Conservation (phyloP, 2,797 vertebrate genomes). For the Esox lucius region DNA sequence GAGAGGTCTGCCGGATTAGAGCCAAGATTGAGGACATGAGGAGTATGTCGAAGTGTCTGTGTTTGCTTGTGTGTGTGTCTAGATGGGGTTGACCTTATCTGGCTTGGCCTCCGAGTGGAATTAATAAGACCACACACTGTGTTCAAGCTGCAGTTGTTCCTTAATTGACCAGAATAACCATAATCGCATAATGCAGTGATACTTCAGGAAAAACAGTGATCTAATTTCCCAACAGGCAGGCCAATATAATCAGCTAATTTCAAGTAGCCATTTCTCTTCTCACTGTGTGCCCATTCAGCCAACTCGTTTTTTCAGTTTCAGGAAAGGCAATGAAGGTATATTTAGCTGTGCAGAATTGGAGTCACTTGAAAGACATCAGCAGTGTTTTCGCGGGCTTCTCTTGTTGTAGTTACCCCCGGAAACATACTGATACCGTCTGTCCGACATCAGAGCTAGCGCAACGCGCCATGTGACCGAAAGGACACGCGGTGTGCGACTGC, state of each 20-base stretch:
- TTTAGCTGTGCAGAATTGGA: background rate
- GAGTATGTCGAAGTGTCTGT: background rate
- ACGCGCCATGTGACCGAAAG: background rate
- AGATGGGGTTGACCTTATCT: background rate
- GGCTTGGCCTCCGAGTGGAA: background rate
- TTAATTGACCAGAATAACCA: background rate
- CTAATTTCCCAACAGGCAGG: background rate
- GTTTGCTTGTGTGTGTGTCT: background rate
- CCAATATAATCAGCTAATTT: background rate
- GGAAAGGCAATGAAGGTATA: background rate
- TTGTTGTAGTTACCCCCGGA: background rate
- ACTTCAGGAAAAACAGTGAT: background rate
- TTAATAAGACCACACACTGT: background rate
- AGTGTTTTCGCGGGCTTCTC: background rate
- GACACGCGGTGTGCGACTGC: background rate
- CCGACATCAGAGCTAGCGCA: background rate
- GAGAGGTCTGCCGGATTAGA: background rate
- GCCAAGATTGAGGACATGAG: background rate
- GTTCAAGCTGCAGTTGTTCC: background rate
- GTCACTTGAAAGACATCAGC: background rate
- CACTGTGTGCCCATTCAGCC: background rate
- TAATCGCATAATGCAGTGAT: background rate
- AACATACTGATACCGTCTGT: too few relatives aligned
- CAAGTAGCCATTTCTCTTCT: background rate
- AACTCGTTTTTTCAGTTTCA: background rate